Evolutionary conservation across 2,797 vertebrate genomes (phyloP).

Genomic region (Pempheris klunzingeri): DNA sequence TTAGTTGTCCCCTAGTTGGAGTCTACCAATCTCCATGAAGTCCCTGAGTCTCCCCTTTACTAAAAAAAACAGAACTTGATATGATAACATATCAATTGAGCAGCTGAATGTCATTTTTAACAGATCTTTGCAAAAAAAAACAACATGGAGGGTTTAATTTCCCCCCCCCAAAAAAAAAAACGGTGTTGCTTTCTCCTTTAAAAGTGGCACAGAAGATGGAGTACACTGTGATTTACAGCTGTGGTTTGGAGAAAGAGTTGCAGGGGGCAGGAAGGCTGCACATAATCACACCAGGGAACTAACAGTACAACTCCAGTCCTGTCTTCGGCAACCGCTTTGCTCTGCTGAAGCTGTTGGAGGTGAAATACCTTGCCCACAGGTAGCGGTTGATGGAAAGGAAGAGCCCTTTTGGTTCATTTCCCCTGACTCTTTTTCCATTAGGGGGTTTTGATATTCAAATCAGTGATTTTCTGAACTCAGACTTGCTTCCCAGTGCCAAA

Average conservation of each 20-base stretch:
- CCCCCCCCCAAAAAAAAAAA: too few species aligned
- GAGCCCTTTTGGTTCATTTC: conserved; percentile 43
- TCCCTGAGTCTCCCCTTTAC: not conserved
- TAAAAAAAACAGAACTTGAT: not conserved
- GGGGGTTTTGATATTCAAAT: conserved; percentile 64
- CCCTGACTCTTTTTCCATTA: conserved; percentile 42
- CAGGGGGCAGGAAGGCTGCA: conserved; percentile 27
- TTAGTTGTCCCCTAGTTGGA: too few species aligned
- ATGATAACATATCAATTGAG: too few species aligned
- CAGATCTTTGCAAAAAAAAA: not conserved
- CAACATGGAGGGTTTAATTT: too few species aligned
- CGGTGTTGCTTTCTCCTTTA: not conserved
- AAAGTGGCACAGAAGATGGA: not conserved
- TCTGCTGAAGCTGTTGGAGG: conserved; percentile 53
- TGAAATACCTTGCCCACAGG: conserved; percentile 60
- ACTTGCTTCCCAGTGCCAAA: conserved; percentile 31
- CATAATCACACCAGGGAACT: conserved; percentile 58
- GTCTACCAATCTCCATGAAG: not conserved
- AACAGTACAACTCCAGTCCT: conserved; percentile 43
- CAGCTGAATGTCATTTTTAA: not conserved
- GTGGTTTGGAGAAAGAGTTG: conserved; percentile 13
- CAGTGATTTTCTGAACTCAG: conserved; percentile 34
- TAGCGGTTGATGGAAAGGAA: conserved; percentile 51
- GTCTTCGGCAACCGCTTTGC: conserved; percentile 50
- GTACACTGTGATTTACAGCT: conserved; percentile 40